Percentiles rank a stretch among this genome's conserved stretches.
phyloP scores from a whole-genome alignment of 2,888 invertebrate species.

The Caradrina kadenii region DNA sequence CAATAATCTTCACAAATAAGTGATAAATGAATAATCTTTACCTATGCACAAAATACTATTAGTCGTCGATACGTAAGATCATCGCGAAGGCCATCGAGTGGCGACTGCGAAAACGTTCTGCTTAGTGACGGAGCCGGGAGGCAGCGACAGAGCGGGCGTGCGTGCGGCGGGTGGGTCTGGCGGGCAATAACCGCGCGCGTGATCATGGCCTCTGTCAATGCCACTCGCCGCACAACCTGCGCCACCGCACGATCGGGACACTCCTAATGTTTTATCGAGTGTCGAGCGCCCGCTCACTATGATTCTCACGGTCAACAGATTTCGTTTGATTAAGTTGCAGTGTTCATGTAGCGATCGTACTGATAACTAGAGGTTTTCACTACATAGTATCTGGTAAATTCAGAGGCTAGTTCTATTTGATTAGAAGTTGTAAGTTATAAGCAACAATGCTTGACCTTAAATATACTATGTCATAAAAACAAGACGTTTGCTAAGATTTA shows the following conservation, averaged over 20 bases:
- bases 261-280: constrained; percentile 75
- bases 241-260: constrained; percentile 55
- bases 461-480: no score
- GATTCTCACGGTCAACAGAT: constrained; percentile 71
- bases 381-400: constrained; percentile 14
- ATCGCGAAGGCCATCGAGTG: constrained; percentile 73
- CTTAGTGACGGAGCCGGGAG: constrained; percentile 52
- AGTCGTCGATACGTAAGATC: constrained; percentile 57
- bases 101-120: constrained; percentile 59
- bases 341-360: constrained; percentile 2
- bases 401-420: neutral
- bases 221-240: constrained; percentile 73
- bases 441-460: no score
- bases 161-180: constrained; percentile 66
- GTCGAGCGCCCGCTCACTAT: constrained; percentile 66
- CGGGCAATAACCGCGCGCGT: constrained; percentile 86
- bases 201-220: constrained; percentile 88
- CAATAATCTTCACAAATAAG: constrained; percentile 35
- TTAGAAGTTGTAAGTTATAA: neutral
- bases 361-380: neutral
- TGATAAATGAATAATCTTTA: constrained; percentile 53
- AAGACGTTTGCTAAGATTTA: no score
- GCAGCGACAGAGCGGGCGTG: constrained; percentile 56
- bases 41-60: constrained; percentile 44
- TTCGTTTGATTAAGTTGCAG: constrained; percentile 58